Conservation (phyloP, 2,888 invertebrate genomes). For the Agrenia bidenticulata region DNA sequence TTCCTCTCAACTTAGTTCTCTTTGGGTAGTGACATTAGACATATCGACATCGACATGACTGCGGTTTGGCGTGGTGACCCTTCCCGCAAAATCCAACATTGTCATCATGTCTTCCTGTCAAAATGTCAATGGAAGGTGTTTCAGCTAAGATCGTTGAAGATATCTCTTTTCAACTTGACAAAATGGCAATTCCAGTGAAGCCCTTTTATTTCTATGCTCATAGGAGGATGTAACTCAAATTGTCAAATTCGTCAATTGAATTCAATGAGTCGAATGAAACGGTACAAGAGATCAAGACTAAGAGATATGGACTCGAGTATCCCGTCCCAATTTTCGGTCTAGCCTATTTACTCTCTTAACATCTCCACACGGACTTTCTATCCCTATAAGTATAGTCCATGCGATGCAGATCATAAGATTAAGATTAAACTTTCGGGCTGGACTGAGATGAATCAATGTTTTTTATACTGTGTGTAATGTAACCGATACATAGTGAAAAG, state of each 20-base stretch:
- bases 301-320: no score
- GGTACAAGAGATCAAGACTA: no score
- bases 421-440: background rate
- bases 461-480: background rate
- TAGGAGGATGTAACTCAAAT: no score
- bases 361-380: no score
- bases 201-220: background rate
- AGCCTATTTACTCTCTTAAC: no score
- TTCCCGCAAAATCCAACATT: background rate
- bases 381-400: no score
- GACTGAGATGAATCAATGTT: conserved; percentile 13
- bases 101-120: conserved; percentile 4
- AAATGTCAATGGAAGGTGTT: conserved; percentile 3
- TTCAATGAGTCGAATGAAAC: no score
- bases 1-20: no score
- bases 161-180: conserved; percentile 1
- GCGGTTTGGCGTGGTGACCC: conserved; percentile 5
- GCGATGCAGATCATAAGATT: no score
- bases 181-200: conserved; percentile 9
- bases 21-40: no score
- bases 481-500: background rate
- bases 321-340: no score
- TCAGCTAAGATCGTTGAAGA: background rate
- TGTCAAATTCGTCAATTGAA: no score
- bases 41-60: background rate